Percentiles rank a stretch among this genome's conserved stretches.
Evolutionary conservation across 2,113 vertebrate genomes (phyloP).

Genomic region (Spheniscus mendiculus): DNA sequence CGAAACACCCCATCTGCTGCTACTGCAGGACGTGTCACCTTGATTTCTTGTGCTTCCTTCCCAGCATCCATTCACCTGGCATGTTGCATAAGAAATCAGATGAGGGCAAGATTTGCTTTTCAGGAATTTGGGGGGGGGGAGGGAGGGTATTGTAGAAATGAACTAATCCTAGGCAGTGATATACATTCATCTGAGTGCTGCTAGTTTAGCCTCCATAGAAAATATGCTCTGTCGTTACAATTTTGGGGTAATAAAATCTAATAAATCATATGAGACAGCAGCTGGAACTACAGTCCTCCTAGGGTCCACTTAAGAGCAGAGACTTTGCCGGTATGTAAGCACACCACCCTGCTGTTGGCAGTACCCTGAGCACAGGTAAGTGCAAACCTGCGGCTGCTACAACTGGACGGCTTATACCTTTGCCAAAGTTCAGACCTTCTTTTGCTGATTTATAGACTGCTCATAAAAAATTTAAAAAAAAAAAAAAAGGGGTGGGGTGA

Average conservation of each 20-base stretch:
- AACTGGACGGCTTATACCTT: not conserved
- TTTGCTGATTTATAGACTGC: not conserved
- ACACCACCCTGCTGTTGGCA: too few species aligned
- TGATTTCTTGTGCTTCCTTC: not conserved
- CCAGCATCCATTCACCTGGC: not conserved
- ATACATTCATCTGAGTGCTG: not conserved
- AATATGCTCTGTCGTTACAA: not conserved
- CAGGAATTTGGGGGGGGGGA: not conserved
- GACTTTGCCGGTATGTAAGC: fast-evolving
- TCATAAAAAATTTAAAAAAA: not conserved
- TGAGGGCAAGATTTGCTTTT: not conserved
- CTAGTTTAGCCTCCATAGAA: not conserved
- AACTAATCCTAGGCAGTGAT: not conserved
- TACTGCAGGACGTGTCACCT: not conserved
- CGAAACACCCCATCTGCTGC: not conserved
- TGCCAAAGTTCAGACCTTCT: not conserved
- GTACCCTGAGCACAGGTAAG: not conserved
- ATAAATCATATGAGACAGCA: not conserved
- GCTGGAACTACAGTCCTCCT: not conserved
- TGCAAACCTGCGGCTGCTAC: not conserved
- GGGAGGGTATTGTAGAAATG: not conserved
- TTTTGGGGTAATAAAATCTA: not conserved
- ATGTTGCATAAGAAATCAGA: not conserved
- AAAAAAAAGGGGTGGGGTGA: fast-evolving
- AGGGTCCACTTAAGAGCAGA: not conserved